Conservation (phyloP, 2,888 invertebrate genomes). For the Chymomyza fuscimana region DNA sequence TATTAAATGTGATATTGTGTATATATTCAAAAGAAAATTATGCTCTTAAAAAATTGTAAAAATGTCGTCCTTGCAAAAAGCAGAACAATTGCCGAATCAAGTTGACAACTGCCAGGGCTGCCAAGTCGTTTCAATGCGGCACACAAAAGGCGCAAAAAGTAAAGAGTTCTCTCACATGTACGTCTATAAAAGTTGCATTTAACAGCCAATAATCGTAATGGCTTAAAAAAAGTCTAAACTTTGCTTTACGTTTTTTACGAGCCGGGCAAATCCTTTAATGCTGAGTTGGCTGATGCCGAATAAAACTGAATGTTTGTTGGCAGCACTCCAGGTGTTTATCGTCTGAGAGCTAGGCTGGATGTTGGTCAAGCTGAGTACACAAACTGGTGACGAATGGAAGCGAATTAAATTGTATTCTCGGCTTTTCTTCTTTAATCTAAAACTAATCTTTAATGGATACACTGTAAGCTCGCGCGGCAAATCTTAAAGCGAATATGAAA, state of each 20-base stretch:
- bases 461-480: too few relatives aligned
- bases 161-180: not conserved
- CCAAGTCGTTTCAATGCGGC: not conserved
- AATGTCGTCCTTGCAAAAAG: constrained; percentile 25
- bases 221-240: not conserved
- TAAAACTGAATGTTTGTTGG: not conserved
- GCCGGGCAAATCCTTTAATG: not conserved
- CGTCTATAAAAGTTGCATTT: constrained; percentile 6
- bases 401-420: not conserved
- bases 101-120: not conserved
- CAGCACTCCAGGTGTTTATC: not conserved
- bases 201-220: constrained; percentile 8
- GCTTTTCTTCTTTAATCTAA: not conserved
- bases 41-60: constrained; percentile 50
- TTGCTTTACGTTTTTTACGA: not conserved
- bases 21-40: constrained; percentile 46
- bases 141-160: not conserved
- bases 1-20: constrained; percentile 32
- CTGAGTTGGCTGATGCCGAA: not conserved
- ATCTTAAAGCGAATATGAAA: too few relatives aligned
- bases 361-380: not conserved
- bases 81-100: constrained; percentile 19
- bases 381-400: not conserved
- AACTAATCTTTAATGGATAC: not conserved
- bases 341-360: not conserved